phyloP scores from a whole-genome alignment of 2,797 vertebrate genomes.

The Pipistrellus pipistrellus region DNA sequence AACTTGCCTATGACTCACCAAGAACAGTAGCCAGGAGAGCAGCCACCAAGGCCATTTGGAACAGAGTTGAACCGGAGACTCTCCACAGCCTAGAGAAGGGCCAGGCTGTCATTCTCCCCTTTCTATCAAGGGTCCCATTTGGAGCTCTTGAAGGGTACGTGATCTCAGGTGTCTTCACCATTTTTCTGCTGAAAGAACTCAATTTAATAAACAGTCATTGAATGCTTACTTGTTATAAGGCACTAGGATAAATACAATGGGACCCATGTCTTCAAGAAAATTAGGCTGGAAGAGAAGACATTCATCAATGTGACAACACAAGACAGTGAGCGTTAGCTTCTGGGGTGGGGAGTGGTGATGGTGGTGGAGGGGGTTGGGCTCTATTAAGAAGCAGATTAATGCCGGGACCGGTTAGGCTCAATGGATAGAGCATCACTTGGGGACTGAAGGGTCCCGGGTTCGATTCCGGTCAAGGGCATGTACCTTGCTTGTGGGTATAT shows the following conservation, averaged over 20 bases:
- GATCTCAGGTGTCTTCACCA: not conserved
- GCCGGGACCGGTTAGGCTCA: too few relatives aligned
- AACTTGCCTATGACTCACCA: slow-evolving; percentile 71
- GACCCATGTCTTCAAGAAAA: not conserved
- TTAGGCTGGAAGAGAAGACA: not conserved
- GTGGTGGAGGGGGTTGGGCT: not conserved
- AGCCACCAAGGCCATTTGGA: slow-evolving; percentile 56
- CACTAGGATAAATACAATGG: not conserved
- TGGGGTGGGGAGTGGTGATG: not conserved
- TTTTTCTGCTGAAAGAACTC: slow-evolving; percentile 65
- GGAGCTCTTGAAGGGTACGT: not conserved
- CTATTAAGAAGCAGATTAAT: not conserved
- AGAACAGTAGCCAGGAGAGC: slow-evolving; percentile 68
- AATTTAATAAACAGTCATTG: slow-evolving; percentile 39
- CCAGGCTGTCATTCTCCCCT: not conserved
- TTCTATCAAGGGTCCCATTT: not conserved
- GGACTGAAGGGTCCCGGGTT: too few relatives aligned
- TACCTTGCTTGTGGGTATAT: too few relatives aligned
- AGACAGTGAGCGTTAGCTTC: not conserved
- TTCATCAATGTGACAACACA: not conserved
- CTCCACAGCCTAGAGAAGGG: slow-evolving; percentile 2
- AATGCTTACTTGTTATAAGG: slow-evolving; percentile 9
- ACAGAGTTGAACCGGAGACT: slow-evolving; percentile 32
- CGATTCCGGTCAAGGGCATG: too few relatives aligned
- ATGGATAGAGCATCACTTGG: too few relatives aligned